Conservation (phyloP, 92 coral and sea anemone genomes). For the Bergia puertoricense region DNA sequence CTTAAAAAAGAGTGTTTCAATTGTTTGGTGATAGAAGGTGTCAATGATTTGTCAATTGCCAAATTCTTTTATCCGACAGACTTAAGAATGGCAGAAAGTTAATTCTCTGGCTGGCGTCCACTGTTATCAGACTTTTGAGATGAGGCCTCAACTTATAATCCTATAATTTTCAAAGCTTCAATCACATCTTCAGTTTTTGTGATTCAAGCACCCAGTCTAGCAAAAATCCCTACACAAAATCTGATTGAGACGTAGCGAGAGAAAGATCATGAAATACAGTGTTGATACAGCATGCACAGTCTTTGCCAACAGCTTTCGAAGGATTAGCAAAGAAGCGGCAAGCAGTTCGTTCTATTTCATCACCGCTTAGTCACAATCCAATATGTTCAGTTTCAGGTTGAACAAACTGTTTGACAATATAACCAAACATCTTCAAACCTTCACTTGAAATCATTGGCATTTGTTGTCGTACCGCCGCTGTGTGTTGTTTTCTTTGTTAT, state of each 20-base stretch:
- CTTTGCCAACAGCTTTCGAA: background rate
- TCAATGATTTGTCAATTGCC: slow-evolving; percentile 20
- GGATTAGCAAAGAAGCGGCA: background rate
- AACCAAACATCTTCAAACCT: background rate
- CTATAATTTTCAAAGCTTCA: background rate
- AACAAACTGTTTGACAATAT: background rate
- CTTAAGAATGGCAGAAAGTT: background rate
- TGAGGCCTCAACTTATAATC: background rate
- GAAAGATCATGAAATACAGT: background rate
- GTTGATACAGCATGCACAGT: background rate
- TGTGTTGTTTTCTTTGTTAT: background rate
- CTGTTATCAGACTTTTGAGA: background rate
- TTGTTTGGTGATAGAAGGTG: slow-evolving; percentile 20
- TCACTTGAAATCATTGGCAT: background rate
- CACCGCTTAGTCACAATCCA: background rate
- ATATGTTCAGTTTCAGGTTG: background rate
- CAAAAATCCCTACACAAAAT: background rate
- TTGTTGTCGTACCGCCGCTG: background rate
- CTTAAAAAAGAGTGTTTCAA: background rate
- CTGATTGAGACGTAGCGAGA: background rate
- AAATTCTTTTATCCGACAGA: background rate
- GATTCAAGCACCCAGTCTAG: background rate
- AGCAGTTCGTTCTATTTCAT: background rate
- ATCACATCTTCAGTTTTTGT: background rate
- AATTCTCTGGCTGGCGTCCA: background rate